Base-by-base conservation (phyloP, 2,797 vertebrate species). In the Channa striata region DNA sequence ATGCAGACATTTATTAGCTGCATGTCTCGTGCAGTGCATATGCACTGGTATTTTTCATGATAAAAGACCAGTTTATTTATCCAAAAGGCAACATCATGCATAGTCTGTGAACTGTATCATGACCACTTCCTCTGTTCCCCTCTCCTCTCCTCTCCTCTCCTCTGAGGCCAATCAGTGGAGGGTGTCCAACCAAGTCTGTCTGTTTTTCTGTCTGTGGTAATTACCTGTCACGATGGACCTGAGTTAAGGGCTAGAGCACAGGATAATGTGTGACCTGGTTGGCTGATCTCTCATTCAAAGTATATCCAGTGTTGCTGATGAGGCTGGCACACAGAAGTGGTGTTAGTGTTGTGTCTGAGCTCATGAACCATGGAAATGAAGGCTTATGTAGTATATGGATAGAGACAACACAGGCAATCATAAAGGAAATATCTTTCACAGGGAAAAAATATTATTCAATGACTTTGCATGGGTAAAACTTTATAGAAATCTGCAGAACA, bases 121-220 rank as follows among this genome's bases (percentile, higher is more conserved):
- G 46, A 48, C 60, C 43, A 59, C 47, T 54, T 17, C 20, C 6
- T 49, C 11, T 37, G 36, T 37, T 37, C 11, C 36, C 33, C 59
- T 49, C n/a, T 49, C 53, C 33, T 47, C 8, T 48, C 44, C 40
- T 52, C 37, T 72, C 16, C 12, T 40, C 36, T 51, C 16, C 34
- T 51, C 33, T 56, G 34, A 66, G 59, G 3, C 36, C 46, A 68
- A 74, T 87, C 67, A 3, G 76, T 79, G 65, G 51, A 72, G n/a
- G 42, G 65, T 60, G 58, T 66, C 50, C 50, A 11, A 59, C 52
- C 40, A 19, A 46, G 47, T 67, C 58, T 57, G 39, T 73, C 68
- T 77, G 48, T 70, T 74, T 82, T 67, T 80, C 65, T 64, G 37
- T 77, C 60, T 43, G 59, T 68, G 73, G 59, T 85, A 78, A 87